Evolutionary conservation across 1,140 invertebrate species (phyloP).

Genomic region (Nomia melanderi): DNA sequence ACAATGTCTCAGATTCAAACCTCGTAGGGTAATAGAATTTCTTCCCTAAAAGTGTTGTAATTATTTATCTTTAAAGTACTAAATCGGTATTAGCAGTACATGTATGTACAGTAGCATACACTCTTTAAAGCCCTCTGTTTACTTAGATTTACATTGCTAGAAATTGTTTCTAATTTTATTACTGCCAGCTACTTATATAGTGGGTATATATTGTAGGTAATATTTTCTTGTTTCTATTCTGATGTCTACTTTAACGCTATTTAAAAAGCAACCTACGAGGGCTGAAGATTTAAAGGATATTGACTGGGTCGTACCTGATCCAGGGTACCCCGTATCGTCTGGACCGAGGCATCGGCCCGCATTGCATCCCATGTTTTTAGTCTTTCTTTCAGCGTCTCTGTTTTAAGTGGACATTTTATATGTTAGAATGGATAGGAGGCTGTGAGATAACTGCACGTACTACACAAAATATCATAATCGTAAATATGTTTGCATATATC

Average conservation of each 20-base stretch:
- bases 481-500: conserved; percentile 40
- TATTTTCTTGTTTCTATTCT: conserved; percentile 26
- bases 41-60: conserved; percentile 3
- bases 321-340: conserved; percentile 79
- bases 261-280: conserved; percentile 74
- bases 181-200: conserved; percentile 39
- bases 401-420: conserved; percentile 80
- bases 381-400: conserved; percentile 80
- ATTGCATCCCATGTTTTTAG: conserved; percentile 80
- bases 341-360: conserved; percentile 79
- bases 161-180: conserved; percentile 35
- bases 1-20: conserved; percentile 57
- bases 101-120: conserved; percentile 30
- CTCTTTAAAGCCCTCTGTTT: conserved; percentile 41
- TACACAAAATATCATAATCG: conserved; percentile 64
- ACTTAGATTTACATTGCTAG: conserved; percentile 34
- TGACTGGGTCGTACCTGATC: conserved; percentile 80
- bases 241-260: conserved; percentile 53
- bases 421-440: conserved; percentile 77
- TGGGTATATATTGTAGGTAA: conserved; percentile 23
- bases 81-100: conserved; percentile 37
- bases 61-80: conserved; percentile 11
- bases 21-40: conserved; percentile 55
- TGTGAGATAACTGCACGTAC: conserved; percentile 75
- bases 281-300: conserved; percentile 77